Conservation (phyloP, 2,888 invertebrate genomes). For the Dioctria rufipes region DNA sequence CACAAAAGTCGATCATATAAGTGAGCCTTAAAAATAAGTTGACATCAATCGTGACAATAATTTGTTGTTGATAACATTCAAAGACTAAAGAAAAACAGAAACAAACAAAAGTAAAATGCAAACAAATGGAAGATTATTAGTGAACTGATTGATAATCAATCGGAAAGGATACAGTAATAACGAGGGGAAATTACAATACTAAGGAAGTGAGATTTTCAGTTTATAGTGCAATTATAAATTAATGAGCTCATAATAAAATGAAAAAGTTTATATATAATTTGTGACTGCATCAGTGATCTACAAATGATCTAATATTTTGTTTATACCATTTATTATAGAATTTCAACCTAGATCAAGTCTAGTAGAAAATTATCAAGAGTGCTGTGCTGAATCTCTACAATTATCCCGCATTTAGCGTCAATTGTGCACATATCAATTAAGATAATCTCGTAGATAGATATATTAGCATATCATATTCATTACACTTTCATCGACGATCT, state of each 20-base stretch:
- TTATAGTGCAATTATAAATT: slow-evolving; percentile 27
- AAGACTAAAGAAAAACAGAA: background rate
- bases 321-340: slow-evolving; percentile 26
- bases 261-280: slow-evolving; percentile 3
- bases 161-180: slow-evolving; percentile 28
- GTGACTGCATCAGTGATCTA: slow-evolving; percentile 6
- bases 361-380: slow-evolving; percentile 12
- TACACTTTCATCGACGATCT: background rate
- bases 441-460: background rate
- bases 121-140: no score
- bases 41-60: background rate
- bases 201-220: slow-evolving; percentile 28
- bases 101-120: background rate
- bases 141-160: background rate
- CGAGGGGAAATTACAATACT: slow-evolving; percentile 20
- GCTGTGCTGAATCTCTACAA: slow-evolving; percentile 25
- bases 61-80: background rate
- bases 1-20: background rate
- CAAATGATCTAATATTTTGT: background rate
- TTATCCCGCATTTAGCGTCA: slow-evolving; percentile 28
- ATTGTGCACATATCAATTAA: slow-evolving; percentile 1
- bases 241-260: slow-evolving; percentile 13
- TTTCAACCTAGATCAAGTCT: slow-evolving; percentile 5
- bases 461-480: background rate
- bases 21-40: background rate